A percentile compares a stretch with the other conserved stretches of the same genome.
These are phyloP conservation scores for Typhlomys cinereus DNA, from an alignment of 2,113 vertebrate species.

Conservation along the genomic window DNA sequence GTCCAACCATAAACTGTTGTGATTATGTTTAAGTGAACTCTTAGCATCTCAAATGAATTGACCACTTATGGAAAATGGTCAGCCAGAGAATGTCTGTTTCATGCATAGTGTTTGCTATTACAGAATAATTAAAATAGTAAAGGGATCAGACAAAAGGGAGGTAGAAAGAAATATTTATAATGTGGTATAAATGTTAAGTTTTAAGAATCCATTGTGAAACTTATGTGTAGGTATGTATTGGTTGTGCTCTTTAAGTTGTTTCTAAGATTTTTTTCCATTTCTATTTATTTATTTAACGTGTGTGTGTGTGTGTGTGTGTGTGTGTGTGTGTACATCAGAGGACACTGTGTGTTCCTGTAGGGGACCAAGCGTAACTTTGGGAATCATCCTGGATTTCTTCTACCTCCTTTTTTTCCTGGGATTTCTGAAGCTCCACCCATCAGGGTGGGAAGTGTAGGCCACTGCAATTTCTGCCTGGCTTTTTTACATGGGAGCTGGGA, in stretches of 20 bases:
- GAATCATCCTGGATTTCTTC: no score
- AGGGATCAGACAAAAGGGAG: not conserved
- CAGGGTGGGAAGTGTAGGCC: no score
- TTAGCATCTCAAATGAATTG: conserved; percentile 41
- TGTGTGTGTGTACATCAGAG: no score
- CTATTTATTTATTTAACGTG: no score
- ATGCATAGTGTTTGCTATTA: not conserved
- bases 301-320: no score
- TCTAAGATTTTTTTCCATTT: not conserved
- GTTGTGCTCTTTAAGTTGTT: not conserved
- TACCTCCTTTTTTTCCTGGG: no score
- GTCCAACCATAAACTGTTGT: conserved; percentile 7
- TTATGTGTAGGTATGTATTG: not conserved
- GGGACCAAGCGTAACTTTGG: no score
- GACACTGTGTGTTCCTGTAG: no score
- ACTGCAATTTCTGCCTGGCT: no score
- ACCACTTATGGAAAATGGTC: not conserved
- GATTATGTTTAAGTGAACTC: conserved; percentile 25
- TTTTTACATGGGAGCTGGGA: no score
- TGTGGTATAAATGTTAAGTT: not conserved
- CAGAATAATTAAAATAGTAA: not conserved
- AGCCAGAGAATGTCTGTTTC: conserved; percentile 20
- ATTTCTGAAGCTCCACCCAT: no score
- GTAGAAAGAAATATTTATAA: conserved; percentile 7
- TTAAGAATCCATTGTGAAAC: conserved; percentile 24